Evolutionary conservation across 2,797 vertebrate species (phyloP), one percentile per base, ranked within the genome.

Genomic region (Chrysolophus pictus): DNA sequence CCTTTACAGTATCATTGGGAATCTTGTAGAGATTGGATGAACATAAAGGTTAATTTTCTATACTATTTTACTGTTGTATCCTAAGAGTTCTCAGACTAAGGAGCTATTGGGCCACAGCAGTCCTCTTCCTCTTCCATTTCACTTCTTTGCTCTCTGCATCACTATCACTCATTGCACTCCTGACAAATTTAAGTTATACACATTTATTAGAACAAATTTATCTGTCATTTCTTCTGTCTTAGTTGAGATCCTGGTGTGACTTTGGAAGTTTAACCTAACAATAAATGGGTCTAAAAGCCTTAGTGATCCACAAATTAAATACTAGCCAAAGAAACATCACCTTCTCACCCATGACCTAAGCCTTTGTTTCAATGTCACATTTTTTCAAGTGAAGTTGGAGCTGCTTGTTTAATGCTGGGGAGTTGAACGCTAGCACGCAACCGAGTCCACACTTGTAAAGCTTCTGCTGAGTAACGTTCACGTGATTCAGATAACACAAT

Each of bases 361-460:
- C 15, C 46, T 79, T 80, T 78, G 24, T 69, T 87, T 86, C 19
- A 56, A 14, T 8, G 58, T 33, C 63, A 37, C 18, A 4, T 84
- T 73, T 84, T 68, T 37, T 64, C 49, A 56, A 60, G 49, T 49
- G 84, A 84, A 93, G 81, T 96, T 88, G 78, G 86, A 93, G 63
- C 71, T 72, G 14, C 11, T 31, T 62, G 29, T 53, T 85, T 44
- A 65, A 33, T 12, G 37, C 13, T 92, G 82, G 31, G 63, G n/a
- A 63, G 37, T 18, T 71, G 68, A 88, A 46, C n/a, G 12, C 11
- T 1, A 49, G n/a, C 11, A 9, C 6, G 22, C 41, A 63, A 58
- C 3, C 63, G 39, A 28, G 23, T 6, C 44, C 49, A 63, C 0
- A 0, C 42, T 39, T 17, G 51, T 7, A 8, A 44, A 75, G n/a